Evolutionary conservation across 2,888 invertebrate genomes (phyloP).

Genomic region (Nesidiocoris tenuis): DNA sequence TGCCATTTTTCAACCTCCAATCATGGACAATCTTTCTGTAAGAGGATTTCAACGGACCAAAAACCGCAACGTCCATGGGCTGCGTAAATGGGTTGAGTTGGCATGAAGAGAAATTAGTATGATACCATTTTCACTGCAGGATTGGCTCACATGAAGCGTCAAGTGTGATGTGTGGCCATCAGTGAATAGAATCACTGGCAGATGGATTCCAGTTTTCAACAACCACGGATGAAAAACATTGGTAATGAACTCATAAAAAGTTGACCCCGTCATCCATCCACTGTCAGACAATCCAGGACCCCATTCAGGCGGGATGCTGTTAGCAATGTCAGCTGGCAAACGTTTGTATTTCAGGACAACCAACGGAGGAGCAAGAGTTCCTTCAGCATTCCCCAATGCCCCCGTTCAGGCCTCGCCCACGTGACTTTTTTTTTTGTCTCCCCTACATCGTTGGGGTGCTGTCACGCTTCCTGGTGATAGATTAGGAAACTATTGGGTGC

Average conservation of each 20-base stretch:
- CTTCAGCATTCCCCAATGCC: not conserved
- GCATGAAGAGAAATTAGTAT: conserved; percentile 53
- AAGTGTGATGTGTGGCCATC: conserved; percentile 51
- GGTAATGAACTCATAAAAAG: conserved; percentile 51
- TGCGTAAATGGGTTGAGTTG: conserved; percentile 51
- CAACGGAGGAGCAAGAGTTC: conserved; percentile 40
- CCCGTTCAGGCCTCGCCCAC: no score
- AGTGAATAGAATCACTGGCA: conserved; percentile 50
- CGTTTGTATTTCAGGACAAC: conserved; percentile 47
- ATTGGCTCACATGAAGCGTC: conserved; percentile 53
- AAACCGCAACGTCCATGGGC: conserved; percentile 50
- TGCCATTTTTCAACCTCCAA: not conserved
- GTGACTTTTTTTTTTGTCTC: no score
- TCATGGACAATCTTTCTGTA: conserved; percentile 4
- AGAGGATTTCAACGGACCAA: conserved; percentile 41
- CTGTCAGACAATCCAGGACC: conserved; percentile 52
- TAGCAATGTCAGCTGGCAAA: conserved; percentile 47
- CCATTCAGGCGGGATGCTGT: conserved; percentile 52
- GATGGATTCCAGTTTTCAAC: conserved; percentile 50
- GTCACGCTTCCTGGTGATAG: no score
- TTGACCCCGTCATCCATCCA: conserved; percentile 24
- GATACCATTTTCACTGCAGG: conserved; percentile 54
- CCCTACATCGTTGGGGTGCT: no score
- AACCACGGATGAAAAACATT: conserved; percentile 54
- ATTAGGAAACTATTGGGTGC: no score